Conservation (phyloP, 2,113 vertebrate genomes). For the Colinus virginianus region DNA sequence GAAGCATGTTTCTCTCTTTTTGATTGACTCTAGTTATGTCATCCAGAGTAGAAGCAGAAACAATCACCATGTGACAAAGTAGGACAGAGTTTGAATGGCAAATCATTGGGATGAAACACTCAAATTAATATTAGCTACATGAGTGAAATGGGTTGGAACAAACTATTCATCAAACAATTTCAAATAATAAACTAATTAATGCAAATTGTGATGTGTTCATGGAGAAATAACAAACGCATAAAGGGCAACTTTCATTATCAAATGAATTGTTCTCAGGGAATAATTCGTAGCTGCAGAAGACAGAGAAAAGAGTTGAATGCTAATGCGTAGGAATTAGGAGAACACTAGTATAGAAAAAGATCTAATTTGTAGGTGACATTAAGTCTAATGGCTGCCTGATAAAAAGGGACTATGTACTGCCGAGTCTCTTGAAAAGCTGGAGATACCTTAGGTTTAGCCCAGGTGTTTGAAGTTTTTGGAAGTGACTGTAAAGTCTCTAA, state of each 20-base stretch:
- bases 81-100: constrained; percentile 7
- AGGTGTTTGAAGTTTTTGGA: neutral
- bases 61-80: neutral
- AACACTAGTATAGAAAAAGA: neutral
- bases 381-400: neutral
- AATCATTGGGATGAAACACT: constrained; percentile 20
- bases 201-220: constrained; percentile 50
- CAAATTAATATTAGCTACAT: constrained; percentile 60
- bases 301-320: constrained; percentile 10
- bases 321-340: neutral
- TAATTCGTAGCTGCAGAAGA: constrained; percentile 51
- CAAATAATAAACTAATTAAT: constrained; percentile 69
- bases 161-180: constrained; percentile 62
- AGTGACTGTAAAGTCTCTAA: neutral
- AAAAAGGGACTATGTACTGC: neutral
- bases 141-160: constrained; percentile 55
- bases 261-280: constrained; percentile 44
- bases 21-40: neutral
- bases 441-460: neutral
- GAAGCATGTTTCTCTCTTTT: neutral
- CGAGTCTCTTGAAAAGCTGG: neutral
- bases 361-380: neutral
- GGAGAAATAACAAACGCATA: constrained; percentile 57
- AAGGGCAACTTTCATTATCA: constrained; percentile 49
- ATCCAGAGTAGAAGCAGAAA: neutral